Percentiles rank a stretch among this genome's conserved stretches.
These are phyloP conservation scores for Boleophthalmus pectinirostris DNA, from an alignment of 2,113 vertebrate species.

Conservation along the genomic window DNA sequence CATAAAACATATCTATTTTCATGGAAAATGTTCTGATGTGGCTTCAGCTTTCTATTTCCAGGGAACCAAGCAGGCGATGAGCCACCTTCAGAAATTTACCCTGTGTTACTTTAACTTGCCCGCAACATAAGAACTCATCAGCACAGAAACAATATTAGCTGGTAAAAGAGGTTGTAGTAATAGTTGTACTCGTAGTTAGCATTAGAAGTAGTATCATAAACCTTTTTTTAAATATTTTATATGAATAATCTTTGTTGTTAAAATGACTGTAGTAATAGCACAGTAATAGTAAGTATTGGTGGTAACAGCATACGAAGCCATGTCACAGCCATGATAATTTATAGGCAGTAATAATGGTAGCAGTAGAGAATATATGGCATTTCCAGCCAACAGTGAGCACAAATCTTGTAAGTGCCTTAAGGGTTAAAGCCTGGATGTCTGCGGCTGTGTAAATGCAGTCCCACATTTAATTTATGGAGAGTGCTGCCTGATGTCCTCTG, in stretches of 20 bases:
- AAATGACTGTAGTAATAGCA: not conserved
- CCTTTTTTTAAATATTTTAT: not conserved
- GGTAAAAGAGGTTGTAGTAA: too few relatives aligned
- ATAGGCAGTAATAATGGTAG: not conserved
- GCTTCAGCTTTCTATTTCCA: too few relatives aligned
- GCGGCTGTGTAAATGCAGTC: conserved; percentile 52
- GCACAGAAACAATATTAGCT: too few relatives aligned
- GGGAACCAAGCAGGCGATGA: too few relatives aligned
- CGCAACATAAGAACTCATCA: too few relatives aligned
- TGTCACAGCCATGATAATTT: not conserved
- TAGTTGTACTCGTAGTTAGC: too few relatives aligned
- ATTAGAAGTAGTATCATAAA: too few relatives aligned
- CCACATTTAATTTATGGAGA: conserved; percentile 69
- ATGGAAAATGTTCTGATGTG: too few relatives aligned
- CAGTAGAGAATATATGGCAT: not conserved
- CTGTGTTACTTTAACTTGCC: too few relatives aligned
- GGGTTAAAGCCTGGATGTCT: conserved; percentile 38
- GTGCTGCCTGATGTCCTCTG: conserved; percentile 66
- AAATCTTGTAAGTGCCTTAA: conserved; percentile 13
- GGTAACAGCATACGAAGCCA: not conserved
- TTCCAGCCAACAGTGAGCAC: not conserved
- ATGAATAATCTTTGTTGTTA: not conserved
- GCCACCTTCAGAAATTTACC: too few relatives aligned
- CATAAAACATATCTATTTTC: too few relatives aligned
- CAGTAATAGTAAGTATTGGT: not conserved